phyloP scores from a whole-genome alignment of 2,113 vertebrate species.

The Gulo gulo region DNA sequence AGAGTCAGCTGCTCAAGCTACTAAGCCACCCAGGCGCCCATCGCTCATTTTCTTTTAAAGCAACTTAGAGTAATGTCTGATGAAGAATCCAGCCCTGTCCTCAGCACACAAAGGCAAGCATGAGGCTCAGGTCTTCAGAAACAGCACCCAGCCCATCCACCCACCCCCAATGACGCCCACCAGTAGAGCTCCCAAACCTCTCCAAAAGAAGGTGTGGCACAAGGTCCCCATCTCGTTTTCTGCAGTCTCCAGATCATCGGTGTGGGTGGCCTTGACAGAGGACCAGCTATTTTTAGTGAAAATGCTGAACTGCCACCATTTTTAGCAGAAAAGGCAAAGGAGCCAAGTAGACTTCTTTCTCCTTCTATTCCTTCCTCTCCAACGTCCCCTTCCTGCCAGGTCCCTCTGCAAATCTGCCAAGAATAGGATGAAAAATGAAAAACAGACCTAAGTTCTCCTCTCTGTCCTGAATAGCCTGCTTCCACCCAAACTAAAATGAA shows the following conservation, averaged over 20 bases:
- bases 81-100: neutral
- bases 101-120: neutral
- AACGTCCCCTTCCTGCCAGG: neutral
- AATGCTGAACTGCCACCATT: constrained; percentile 19
- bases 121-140: neutral
- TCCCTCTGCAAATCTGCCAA: constrained; percentile 9
- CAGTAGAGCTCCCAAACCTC: neutral
- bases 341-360: constrained; percentile 42
- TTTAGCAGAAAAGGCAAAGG: constrained; percentile 30
- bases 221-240: neutral
- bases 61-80: neutral
- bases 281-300: constrained; percentile 27
- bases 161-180: neutral
- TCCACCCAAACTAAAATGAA: neutral
- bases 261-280: constrained; percentile 36
- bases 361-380: neutral
- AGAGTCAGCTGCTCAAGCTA: neutral
- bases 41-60: neutral
- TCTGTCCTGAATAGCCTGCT: neutral
- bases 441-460: neutral
- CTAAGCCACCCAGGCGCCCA: neutral
- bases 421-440: constrained; percentile 47
- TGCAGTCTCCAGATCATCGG: neutral
- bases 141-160: neutral
- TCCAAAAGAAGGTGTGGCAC: neutral